Percentiles rank a stretch among this genome's conserved stretches.
Conservation (phyloP, 2,113 vertebrate genomes). For the Pedionomus torquatus region DNA sequence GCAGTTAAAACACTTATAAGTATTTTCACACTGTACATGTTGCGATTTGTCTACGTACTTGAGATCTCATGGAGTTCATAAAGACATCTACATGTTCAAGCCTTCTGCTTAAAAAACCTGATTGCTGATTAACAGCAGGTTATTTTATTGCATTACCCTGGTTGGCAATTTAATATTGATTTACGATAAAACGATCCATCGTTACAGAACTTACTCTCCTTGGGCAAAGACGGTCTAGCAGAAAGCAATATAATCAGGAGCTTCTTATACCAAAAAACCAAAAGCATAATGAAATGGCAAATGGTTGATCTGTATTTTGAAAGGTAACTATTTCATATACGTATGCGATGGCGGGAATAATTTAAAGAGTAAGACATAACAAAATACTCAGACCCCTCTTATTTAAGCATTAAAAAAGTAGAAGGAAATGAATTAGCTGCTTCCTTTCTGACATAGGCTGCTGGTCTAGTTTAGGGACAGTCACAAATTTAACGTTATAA, state of each 20-base stretch:
- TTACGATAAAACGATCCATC: not conserved
- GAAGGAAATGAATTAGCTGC: conserved; percentile 16
- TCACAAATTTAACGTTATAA: not conserved
- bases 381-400: not conserved
- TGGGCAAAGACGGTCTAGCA: not conserved
- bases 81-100: not conserved
- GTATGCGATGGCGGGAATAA: not conserved
- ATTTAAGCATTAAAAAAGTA: conserved; percentile 12
- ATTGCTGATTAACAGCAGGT: not conserved
- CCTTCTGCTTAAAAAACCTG: not conserved
- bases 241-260: not conserved
- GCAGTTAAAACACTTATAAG: not conserved
- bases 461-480: conserved; percentile 6
- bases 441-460: not conserved
- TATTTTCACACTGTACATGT: not conserved
- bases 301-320: not conserved
- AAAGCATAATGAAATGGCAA: not conserved
- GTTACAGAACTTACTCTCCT: not conserved
- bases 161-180: not conserved
- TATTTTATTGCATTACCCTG: not conserved
- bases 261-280: not conserved
- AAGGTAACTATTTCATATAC: not conserved
- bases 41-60: not conserved
- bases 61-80: not conserved
- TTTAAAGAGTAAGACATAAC: not conserved